Base-by-base conservation (phyloP, 2,113 vertebrate species). In the Abramis brama region DNA sequence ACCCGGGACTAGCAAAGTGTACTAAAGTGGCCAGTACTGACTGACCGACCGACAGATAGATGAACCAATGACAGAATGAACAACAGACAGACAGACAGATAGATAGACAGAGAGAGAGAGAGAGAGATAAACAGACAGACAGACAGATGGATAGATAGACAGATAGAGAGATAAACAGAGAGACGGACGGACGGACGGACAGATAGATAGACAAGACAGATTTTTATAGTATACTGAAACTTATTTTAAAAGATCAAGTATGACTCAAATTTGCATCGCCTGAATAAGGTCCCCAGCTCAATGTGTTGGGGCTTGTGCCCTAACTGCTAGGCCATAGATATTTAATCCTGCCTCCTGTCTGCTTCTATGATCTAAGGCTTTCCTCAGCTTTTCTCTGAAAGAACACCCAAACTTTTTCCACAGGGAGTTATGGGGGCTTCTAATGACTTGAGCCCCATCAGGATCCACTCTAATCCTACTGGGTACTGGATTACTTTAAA, bases 401-500 rank as follows among this genome's bases (percentile, higher is more conserved):
- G 57, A 57, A 59, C 55, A 79, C 11, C 30, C 30, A 70, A 57
- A 70, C 66, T 39, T 83, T 83, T 83, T 57, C 50, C 6, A 55
- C 19, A 6, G 11, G n/a, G 64, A 73, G 81, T 83, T 19, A 57
- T 12, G 33, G 68, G 50, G 50, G 68, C 19, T 25, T 73, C 66
- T 73, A 83, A 73, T 57, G 81, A 43, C 47, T 55, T 82, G 64
- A 55, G 12, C 47, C 30, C 25, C 47, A 73, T 83, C 13, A 71
- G 4, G 27, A 57, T 73, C 21, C 12, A 73, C 23, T 73, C 66
- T 83, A 83, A 83, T 83, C 52, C 27, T n/a, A 75, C 45, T 21
- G 66, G 27, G 77, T 30, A n/a, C 39, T 57, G 52, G 84, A 86
- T 86, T 86, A 60, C 64, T 71, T 60, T 86, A 86, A 71, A 80